phyloP scores from a whole-genome alignment of 2,797 vertebrate genomes.

The Sebastes dallii region DNA sequence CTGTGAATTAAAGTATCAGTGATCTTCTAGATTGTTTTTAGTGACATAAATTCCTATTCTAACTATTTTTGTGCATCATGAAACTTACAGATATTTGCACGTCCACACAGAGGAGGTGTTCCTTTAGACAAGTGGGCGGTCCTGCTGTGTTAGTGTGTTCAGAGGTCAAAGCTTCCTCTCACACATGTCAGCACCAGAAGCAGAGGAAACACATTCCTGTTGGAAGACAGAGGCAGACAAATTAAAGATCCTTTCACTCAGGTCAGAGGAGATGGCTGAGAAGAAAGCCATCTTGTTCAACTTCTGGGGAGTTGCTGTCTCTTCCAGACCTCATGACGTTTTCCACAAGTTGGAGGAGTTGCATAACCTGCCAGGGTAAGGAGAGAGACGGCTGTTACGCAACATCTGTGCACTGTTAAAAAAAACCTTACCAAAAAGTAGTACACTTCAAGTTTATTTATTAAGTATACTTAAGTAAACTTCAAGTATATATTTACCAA shows the following conservation, averaged over 20 bases:
- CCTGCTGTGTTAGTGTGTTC: not conserved
- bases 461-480: no score
- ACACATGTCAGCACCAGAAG: not conserved
- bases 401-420: not conserved
- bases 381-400: not conserved
- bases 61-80: no score
- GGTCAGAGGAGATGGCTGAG: slow-evolving; percentile 26
- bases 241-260: no score
- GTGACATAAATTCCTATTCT: no score
- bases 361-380: slow-evolving; percentile 54
- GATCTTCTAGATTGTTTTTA: no score
- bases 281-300: slow-evolving; percentile 68
- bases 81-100: not conserved
- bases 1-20: no score
- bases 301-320: slow-evolving; percentile 64
- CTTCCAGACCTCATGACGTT: slow-evolving; percentile 5
- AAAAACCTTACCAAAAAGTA: not conserved
- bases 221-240: not conserved
- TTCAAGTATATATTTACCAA: no score
- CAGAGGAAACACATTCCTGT: not conserved
- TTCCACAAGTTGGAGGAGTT: slow-evolving; percentile 47
- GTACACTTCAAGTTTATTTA: not conserved
- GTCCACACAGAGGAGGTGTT: no score
- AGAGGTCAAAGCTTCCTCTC: not conserved
- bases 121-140: not conserved